Evolutionary conservation across 2,888 invertebrate genomes (phyloP).

Genomic region (Alentia gelatinosa): DNA sequence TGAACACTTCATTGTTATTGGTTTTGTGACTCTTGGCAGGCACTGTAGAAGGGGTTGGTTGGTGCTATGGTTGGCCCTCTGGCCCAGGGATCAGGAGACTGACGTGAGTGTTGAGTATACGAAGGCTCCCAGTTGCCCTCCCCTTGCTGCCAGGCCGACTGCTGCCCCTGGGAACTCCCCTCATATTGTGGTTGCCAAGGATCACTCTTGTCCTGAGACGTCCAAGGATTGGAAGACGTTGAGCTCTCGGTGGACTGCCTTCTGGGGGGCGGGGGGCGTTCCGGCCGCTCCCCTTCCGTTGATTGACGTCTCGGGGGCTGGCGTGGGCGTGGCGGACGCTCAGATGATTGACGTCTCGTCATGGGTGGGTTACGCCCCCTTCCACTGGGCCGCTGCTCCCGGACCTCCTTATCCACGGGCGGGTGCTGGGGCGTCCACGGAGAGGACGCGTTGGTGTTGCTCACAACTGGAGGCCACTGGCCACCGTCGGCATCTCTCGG

Average conservation of each 20-base stretch:
- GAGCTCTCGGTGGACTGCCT: slow-evolving; percentile 20
- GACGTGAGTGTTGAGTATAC: neutral
- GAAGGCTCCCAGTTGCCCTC: neutral
- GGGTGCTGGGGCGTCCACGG: slow-evolving; percentile 28
- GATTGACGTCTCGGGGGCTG: slow-evolving; percentile 15
- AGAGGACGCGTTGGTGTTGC: slow-evolving; percentile 20
- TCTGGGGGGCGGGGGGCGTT: neutral
- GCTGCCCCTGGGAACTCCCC: neutral
- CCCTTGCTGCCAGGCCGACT: neutral
- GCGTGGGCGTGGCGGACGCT: slow-evolving; percentile 16
- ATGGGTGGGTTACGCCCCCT: neutral
- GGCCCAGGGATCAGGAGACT: slow-evolving; percentile 38
- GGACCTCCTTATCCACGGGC: neutral
- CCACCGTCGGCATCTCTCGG: neutral
- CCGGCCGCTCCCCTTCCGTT: neutral
- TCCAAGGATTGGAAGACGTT: neutral
- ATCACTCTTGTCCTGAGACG: neutral
- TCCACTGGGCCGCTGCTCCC: neutral
- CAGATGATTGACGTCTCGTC: slow-evolving; percentile 1
- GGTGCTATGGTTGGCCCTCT: slow-evolving; percentile 23
- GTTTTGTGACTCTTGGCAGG: neutral
- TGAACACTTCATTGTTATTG: neutral
- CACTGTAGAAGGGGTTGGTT: slow-evolving; percentile 45
- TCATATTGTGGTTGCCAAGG: slow-evolving; percentile 15
- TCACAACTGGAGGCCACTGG: neutral